Evolutionary conservation across 2,888 invertebrate genomes (phyloP).

Genomic region (Oscheius sp.): DNA sequence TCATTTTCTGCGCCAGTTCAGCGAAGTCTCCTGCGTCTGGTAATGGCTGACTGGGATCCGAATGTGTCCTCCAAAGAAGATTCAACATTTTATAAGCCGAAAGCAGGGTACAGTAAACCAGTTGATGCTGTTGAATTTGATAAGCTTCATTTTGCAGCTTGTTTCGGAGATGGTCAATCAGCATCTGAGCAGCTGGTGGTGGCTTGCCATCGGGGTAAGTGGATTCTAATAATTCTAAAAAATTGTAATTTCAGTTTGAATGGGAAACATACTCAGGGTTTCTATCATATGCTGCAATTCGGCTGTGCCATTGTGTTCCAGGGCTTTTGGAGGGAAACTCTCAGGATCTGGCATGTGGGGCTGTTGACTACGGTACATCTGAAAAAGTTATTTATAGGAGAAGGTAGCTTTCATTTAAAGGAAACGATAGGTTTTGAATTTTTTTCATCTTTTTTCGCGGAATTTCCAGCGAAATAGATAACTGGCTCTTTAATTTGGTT

Average conservation of each 20-base stretch:
- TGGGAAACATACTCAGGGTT: neutral
- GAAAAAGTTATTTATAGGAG: neutral
- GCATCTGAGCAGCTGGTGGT: neutral
- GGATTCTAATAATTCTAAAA: conserved; percentile 3
- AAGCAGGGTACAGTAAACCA: conserved; percentile 14
- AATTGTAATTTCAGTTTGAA: no score
- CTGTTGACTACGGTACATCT: conserved; percentile 17
- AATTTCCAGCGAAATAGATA: no score
- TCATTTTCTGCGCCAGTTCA: neutral
- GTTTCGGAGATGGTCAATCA: conserved; percentile 5
- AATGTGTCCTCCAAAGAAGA: neutral
- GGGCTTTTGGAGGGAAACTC: neutral
- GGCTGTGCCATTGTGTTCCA: neutral
- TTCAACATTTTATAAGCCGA: conserved; percentile 19
- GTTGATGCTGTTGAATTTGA: conserved; percentile 15
- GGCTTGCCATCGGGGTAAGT: conserved; percentile 2
- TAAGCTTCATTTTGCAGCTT: conserved; percentile 4
- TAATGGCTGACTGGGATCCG: conserved; percentile 13
- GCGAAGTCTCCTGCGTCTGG: conserved; percentile 6
- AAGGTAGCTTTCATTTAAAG: no score
- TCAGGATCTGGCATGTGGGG: conserved; percentile 23
- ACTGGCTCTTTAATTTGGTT: no score
- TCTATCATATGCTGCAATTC: neutral
- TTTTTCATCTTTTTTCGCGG: no score
- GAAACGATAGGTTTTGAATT: no score